Percentiles rank a stretch among this genome's conserved stretches.
phyloP scores from a whole-genome alignment of 2,888 invertebrate species.

The Beris chalybata region DNA sequence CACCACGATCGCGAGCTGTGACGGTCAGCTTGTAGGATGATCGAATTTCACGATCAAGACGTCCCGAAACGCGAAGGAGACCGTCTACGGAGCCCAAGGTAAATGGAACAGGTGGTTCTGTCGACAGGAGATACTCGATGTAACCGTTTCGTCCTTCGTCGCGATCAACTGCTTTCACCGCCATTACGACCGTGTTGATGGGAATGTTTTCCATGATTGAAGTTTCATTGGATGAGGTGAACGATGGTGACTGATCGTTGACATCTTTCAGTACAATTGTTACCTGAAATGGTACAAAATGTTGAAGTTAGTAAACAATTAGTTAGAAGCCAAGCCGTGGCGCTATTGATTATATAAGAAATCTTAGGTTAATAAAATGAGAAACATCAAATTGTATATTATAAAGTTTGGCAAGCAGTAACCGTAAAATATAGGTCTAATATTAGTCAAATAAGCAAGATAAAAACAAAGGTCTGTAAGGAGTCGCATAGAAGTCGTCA shows the following conservation, averaged over 20 bases:
- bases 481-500: no score
- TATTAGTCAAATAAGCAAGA: no score
- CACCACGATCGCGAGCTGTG: slow-evolving; percentile 86
- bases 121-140: slow-evolving; percentile 80
- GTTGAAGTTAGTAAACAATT: no score
- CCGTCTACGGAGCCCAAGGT: slow-evolving; percentile 87
- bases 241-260: slow-evolving; percentile 88
- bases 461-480: no score
- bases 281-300: slow-evolving; percentile 63
- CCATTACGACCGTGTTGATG: slow-evolving; percentile 83
- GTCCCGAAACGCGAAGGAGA: slow-evolving; percentile 79
- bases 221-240: slow-evolving; percentile 78
- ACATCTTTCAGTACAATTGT: slow-evolving; percentile 85
- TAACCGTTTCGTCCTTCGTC: slow-evolving; percentile 91
- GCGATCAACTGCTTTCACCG: slow-evolving; percentile 83
- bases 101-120: slow-evolving; percentile 71
- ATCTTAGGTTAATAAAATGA: no score
- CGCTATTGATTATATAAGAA: no score
- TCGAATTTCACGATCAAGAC: slow-evolving; percentile 79
- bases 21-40: slow-evolving; percentile 75
- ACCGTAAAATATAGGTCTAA: no score
- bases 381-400: no score
- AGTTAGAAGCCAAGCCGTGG: no score
- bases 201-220: slow-evolving; percentile 83
- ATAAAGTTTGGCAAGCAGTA: no score